Base-by-base conservation (phyloP, 2,888 invertebrate species). In the Drosophila nigritarsus region DNA sequence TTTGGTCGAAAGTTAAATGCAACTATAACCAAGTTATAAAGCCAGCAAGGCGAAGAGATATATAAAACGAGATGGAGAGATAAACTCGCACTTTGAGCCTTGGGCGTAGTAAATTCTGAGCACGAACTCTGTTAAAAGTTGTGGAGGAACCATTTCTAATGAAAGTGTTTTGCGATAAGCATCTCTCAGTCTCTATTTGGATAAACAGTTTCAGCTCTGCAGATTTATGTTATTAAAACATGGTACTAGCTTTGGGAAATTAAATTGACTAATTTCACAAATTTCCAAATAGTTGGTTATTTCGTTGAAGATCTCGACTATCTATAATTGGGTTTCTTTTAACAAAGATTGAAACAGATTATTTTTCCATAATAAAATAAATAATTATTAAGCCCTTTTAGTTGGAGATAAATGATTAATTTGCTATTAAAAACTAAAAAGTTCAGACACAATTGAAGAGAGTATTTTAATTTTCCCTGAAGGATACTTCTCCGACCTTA, bases 161-260 rank as follows among this genome's bases (percentile, higher is more conserved):
- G 67, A 76, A 79, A 79, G 79, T 79, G 70, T 71, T 73, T 70
- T 70, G 58, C 18, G 54, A 75, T 61, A 73, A 73, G 42, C 66
- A 78, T 70, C 63, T 54, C 29, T 30, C 42, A 20, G 11, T 27
- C 27, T 34, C 8, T 0, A 51, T 24, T 50, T 32, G 24, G 32
- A 36, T 27, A 49, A 32, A 58, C 34, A 38, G 32, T 38, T 66
- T 20, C 11, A n/a, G 32, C 27, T 54, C 32, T 15, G 36, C 9
- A 51, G 34, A 49, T 34, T 53, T 53, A 38, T 45, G 32, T 62
- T 42, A 27, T 20, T 13, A 34, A 4, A 54, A 32, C n/a, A 29
- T n/a, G 45, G 50, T 53, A n/a, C 1, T 45, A 42, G 50, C 60
- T 24, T 2, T 40, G 2, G n/a, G 18, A 56, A 40, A 50, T 50